phyloP scores from a whole-genome alignment of 2,113 vertebrate genomes.

The Nanorana parkeri region DNA sequence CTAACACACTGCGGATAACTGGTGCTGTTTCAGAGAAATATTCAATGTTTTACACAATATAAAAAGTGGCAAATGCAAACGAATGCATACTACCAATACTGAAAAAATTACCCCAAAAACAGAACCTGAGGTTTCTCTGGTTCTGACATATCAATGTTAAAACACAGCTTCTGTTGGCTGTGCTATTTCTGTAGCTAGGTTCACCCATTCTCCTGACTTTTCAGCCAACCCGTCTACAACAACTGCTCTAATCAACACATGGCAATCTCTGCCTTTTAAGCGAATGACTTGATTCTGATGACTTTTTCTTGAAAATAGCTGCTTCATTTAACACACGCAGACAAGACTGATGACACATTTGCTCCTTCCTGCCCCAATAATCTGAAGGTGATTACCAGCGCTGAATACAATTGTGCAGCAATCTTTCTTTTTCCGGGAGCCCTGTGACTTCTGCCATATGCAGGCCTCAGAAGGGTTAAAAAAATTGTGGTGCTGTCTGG shows the following conservation, averaged over 20 bases:
- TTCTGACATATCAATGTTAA: not conserved
- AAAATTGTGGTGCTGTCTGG: not conserved
- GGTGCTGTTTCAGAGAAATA: too few relatives aligned
- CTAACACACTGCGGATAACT: too few relatives aligned
- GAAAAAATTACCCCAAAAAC: too few relatives aligned
- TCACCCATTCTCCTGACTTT: not conserved
- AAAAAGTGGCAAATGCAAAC: too few relatives aligned
- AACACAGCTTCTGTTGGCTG: not conserved
- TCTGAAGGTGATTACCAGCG: constrained; percentile 3
- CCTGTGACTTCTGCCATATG: not conserved
- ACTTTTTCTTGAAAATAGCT: constrained; percentile 19
- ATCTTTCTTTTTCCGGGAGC: not conserved
- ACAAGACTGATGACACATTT: constrained; percentile 21
- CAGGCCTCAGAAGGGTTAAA: constrained; percentile 17
- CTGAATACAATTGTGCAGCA: constrained; percentile 11
- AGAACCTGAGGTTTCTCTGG: not conserved
- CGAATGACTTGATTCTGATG: constrained; percentile 34
- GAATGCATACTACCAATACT: too few relatives aligned
- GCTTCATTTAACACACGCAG: constrained; percentile 38
- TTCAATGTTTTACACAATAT: too few relatives aligned
- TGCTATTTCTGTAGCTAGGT: not conserved
- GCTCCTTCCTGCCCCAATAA: constrained; percentile 51
- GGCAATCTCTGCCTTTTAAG: constrained; percentile 39
- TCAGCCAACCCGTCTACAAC: constrained; percentile 3
- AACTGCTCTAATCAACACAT: constrained; percentile 19